Evolutionary conservation across 2,888 invertebrate genomes (phyloP), one percentile per base, ranked within the genome.

Genomic region (Synergus japonicus): DNA sequence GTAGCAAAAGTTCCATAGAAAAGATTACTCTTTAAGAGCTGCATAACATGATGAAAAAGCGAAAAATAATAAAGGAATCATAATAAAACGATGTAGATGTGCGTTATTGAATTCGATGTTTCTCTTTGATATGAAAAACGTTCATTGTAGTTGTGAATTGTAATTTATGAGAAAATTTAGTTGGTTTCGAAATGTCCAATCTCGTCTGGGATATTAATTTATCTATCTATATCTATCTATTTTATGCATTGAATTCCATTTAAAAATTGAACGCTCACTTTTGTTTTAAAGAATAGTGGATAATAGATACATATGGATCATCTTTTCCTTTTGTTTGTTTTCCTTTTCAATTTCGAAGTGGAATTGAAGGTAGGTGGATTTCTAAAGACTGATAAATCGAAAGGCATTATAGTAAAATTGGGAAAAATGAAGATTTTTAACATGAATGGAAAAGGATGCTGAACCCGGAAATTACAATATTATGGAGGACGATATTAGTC

Each of bases 391-490:
- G 37, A 64, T 15, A 64, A 29, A 64, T 64, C 15, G 64, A 15
- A 63, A 4, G 10, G 18, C n/a, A 10, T 43, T 66, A 22, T 18
- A 18, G 46, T 13, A 15, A 49, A 69, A 69, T 69, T 29, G 49
- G 49, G 10, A 69, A 69, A 49, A 69, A 67, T 69, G 29, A 69
- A 29, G 69, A 69, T 69, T 49, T 69, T 29, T 49, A 49, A 29
- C 1, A n/a, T 9, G 37, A 66, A 69, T 29, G 69, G 69, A 69
- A 29, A 29, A 46, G 69, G 29, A 49, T 69, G 46, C 49, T 69
- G 69, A 69, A 69, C 49, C 69, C 46, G 69, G 69, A 69, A 69
- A 69, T 69, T 69, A 49, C 29, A 69, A 46, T 29, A 69, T 69
- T 46, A 69, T 46, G 46, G 69, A 69, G 15, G 69, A 49, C 69